A percentile compares a stretch with the other conserved stretches of the same genome.
Evolutionary conservation across 2,888 invertebrate genomes (phyloP).

Genomic region (Macrosoma leucophasiata): DNA sequence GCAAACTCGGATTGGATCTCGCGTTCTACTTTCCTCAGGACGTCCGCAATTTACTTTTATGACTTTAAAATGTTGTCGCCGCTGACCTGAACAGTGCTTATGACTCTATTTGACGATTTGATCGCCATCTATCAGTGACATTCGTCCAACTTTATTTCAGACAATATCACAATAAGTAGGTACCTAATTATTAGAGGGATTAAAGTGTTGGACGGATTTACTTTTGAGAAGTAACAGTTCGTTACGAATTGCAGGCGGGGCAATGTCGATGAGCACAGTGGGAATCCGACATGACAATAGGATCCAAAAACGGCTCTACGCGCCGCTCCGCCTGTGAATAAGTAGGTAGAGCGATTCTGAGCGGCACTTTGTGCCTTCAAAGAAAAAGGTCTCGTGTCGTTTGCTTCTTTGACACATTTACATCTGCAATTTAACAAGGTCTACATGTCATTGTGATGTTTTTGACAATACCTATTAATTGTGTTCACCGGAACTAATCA

Average conservation of each 20-base stretch:
- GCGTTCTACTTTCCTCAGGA: conserved; percentile 68
- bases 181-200: conserved; percentile 7
- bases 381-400: conserved; percentile 10
- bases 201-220: conserved; percentile 12
- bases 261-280: conserved; percentile 52
- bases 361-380: conserved; percentile 45
- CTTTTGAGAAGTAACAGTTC: conserved; percentile 39
- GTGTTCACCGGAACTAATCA: too few species aligned
- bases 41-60: conserved; percentile 71
- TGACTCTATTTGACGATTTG: conserved; percentile 39
- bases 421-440: too few species aligned
- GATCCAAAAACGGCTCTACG: conserved; percentile 46
- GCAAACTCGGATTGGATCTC: conserved; percentile 73
- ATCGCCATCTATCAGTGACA: too few species aligned
- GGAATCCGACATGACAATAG: conserved; percentile 54
- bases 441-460: conserved; percentile 5
- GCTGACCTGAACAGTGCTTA: conserved; percentile 44
- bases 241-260: conserved; percentile 40
- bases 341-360: conserved; percentile 56
- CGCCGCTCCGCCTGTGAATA: conserved; percentile 45
- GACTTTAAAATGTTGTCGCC: conserved; percentile 63
- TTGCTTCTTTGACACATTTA: conserved; percentile 12
- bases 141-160: conserved; percentile 3
- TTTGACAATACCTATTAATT: too few species aligned
- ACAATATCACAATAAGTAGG: not conserved